Base-by-base conservation (phyloP, 2,797 vertebrate genomes). In the Gymnothorax javanicus region DNA sequence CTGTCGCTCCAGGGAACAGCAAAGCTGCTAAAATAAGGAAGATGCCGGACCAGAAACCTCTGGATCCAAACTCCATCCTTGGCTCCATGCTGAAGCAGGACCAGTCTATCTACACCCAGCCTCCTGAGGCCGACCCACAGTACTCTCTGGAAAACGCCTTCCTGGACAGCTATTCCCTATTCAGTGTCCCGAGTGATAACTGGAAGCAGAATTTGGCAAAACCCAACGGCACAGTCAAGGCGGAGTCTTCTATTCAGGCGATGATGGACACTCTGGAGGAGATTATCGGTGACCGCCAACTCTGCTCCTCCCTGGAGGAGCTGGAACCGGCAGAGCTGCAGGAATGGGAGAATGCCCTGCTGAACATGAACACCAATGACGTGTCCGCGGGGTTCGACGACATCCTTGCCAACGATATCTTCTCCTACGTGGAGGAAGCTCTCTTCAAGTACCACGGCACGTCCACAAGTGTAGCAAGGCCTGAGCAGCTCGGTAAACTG, bases 81-180 rank as follows among this genome's bases (percentile, higher is more conserved):
- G 93, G 92, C 8, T 90, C 89, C 52, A 83, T 94, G 17, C 85
- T 75, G 33, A 89, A 54, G 5, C 94, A 94, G 84, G 91, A 92
- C 77, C 89, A 43, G 12, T 90, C 91, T 4, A 4, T 92, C 50
- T 93, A 91, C 87, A 75, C 81, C 62, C 88, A 86, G 69, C 84
- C 91, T 0, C 90, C 85, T 58, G 83, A 59, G 4, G 82, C 89
- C 7, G 91, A 93, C 0, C 0, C 33, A 0, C 91, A 84, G 0
- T 50, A 92, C 0, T 89, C 95, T 1, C 57, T 94, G 62, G 94
- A 96, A 50, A 90, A 92, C 85, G 90, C 94, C 25, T 96, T 95
- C 89, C 91, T 91, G 83, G 92, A 93, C 87, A 93, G 91, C 87
- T 89, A 88, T 1, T 89, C 92, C 7, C 81, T 93, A 64, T 89